phyloP scores from a whole-genome alignment of 1,140 invertebrate genomes.

The Drosophila baimaii region DNA sequence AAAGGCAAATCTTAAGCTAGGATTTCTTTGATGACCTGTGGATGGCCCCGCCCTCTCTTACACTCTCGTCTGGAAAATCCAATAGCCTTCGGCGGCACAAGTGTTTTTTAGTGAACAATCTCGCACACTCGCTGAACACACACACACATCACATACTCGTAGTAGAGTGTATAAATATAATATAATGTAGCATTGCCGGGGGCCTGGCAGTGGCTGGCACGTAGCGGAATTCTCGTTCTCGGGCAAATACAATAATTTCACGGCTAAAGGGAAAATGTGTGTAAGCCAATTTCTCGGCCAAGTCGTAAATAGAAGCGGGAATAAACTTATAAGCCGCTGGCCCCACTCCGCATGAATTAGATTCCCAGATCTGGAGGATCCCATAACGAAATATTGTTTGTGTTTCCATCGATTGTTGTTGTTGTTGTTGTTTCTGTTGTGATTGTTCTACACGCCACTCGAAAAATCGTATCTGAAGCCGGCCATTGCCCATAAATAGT shows the following conservation, averaged over 20 bases:
- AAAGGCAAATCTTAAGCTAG: neutral
- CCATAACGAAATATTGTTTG: constrained; percentile 64
- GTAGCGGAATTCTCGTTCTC: constrained; percentile 46
- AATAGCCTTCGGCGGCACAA: constrained; percentile 56
- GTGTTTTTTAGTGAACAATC: constrained; percentile 60
- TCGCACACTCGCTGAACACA: constrained; percentile 16
- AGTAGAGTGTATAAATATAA: constrained; percentile 35
- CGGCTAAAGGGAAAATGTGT: constrained; percentile 77
- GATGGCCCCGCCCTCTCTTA: constrained; percentile 6
- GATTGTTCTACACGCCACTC: constrained; percentile 66
- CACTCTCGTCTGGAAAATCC: constrained; percentile 38
- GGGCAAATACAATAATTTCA: constrained; percentile 75
- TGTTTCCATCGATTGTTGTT: constrained; percentile 52
- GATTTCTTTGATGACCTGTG: constrained; percentile 52
- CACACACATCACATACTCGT: constrained; percentile 1
- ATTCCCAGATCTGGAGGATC: constrained; percentile 12
- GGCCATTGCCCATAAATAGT: constrained; percentile 78
- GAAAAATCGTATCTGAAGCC: constrained; percentile 55
- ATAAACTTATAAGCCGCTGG: constrained; percentile 77
- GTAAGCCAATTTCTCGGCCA: constrained; percentile 76
- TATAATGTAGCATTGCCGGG: constrained; percentile 41
- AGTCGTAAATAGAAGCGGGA: constrained; percentile 77
- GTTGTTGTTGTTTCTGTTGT: constrained; percentile 44
- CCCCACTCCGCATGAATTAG: constrained; percentile 68
- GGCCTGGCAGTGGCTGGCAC: constrained; percentile 46